Base-by-base conservation (phyloP, 1,140 invertebrate species). In the Homalodisca vitripennis region DNA sequence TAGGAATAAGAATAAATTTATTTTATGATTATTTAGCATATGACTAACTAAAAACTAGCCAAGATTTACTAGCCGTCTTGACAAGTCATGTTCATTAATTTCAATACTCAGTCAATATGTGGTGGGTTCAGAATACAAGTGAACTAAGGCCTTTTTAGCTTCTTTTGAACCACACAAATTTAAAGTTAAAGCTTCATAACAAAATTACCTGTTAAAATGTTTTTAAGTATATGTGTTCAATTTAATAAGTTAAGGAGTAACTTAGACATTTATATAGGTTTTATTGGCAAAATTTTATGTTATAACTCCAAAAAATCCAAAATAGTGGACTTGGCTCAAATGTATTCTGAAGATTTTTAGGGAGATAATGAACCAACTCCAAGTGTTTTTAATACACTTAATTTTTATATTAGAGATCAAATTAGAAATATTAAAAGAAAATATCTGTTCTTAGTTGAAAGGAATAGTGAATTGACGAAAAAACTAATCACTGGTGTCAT, bases 141-240 rank as follows among this genome's bases (percentile, higher is more conserved):
- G 57, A 20, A 62, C 57, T 27, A 62, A 62, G 57, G 12, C 57
- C 57, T 26, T 27, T 30, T 27, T 6, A 30, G 57, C 30, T 27
- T 26, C 3, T 29, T 29, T 29, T 62, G 22, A 27, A 27, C 24
- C 14, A 62, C 24, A 62, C 13, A 31, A 3, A 13, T 62, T 31
- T 62, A 62, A 62, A 62, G 57, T 62, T 62, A 62, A 62, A 62
- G 30, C 57, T 29, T 31, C 57, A 30, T 62, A 62, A 31, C 30
- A 62, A 62, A 62, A 29, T 62, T 30, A 27, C 6, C 24, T 29
- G 22, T 29, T 29, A 10, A 29, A 62, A 10, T 62, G 3, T 12
- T 10, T 13, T 10, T 10, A 20, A 10, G 12, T 17, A 27, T 26
- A n/a, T n/a, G 30, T 6, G 14, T 3, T 30, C 6, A 62, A 13